Conservation (phyloP, 2,797 vertebrate species). For the Remorina albescens region DNA sequence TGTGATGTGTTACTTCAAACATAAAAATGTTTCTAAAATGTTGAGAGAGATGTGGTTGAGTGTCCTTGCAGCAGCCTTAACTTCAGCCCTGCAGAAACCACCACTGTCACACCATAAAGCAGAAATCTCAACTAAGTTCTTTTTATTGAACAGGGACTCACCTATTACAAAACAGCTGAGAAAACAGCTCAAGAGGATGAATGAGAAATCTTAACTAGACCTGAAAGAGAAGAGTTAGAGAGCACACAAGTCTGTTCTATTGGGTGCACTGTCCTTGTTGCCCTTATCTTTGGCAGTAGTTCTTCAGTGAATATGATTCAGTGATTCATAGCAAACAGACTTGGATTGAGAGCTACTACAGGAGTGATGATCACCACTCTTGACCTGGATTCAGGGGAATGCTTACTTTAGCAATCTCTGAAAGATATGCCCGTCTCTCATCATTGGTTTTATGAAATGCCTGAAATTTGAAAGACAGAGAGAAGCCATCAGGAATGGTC, state of each 20-base stretch:
- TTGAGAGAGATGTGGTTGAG: not conserved
- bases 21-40: not conserved
- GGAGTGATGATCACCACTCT: not conserved
- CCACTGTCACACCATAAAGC: constrained; percentile 22
- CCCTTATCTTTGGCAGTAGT: constrained; percentile 1
- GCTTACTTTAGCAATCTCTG: constrained; percentile 90
- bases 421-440: constrained; percentile 83
- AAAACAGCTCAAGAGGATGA: constrained; percentile 39
- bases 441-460: constrained; percentile 90
- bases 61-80: not conserved
- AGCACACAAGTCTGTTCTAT: constrained; percentile 12
- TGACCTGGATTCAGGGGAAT: constrained; percentile 9
- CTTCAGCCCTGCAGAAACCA: constrained; percentile 17
- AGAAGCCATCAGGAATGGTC: constrained; percentile 41
- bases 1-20: not conserved
- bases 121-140: constrained; percentile 56
- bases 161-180: constrained; percentile 53
- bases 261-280: not conserved
- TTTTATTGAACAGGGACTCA: constrained; percentile 21
- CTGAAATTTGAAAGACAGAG: constrained; percentile 74
- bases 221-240: constrained; percentile 21
- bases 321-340: constrained; percentile 5
- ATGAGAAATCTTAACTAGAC: constrained; percentile 36
- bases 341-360: constrained; percentile 13
- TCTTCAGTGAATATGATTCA: constrained; percentile 24